Conservation (phyloP, 2,113 vertebrate species). For the Microtus richardsoni region DNA sequence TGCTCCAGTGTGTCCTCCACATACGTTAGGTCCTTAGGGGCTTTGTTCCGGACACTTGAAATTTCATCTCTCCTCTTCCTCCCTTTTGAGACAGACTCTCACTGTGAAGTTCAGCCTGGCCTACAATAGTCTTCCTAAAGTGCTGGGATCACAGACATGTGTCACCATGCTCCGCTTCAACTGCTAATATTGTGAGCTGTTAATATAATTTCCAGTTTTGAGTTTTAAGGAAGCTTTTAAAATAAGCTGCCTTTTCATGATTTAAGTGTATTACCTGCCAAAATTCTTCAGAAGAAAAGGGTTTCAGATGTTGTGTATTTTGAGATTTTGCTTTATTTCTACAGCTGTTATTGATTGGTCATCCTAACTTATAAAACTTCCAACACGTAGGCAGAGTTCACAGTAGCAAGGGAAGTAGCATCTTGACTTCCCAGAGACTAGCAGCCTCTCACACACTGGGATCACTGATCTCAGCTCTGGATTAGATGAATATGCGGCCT, state of each 20-base stretch:
- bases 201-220: neutral
- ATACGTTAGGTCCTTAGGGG: neutral
- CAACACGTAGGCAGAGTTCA: no score
- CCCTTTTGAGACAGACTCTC: no score
- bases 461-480: constrained; percentile 10
- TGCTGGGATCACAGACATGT: neutral
- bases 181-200: neutral
- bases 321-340: neutral
- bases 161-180: neutral
- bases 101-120: neutral
- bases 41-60: neutral
- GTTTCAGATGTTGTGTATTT: neutral
- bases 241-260: neutral
- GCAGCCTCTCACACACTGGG: neutral
- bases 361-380: neutral
- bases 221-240: neutral
- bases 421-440: no score
- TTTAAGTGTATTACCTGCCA: neutral
- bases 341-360: neutral
- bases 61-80: neutral
- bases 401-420: no score
- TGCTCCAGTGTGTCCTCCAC: neutral
- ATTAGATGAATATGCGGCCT: constrained; percentile 21
- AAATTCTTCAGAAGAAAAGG: neutral
- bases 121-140: neutral